Base-by-base conservation (phyloP, 2,797 vertebrate genomes). In the Silurus aristotelis region DNA sequence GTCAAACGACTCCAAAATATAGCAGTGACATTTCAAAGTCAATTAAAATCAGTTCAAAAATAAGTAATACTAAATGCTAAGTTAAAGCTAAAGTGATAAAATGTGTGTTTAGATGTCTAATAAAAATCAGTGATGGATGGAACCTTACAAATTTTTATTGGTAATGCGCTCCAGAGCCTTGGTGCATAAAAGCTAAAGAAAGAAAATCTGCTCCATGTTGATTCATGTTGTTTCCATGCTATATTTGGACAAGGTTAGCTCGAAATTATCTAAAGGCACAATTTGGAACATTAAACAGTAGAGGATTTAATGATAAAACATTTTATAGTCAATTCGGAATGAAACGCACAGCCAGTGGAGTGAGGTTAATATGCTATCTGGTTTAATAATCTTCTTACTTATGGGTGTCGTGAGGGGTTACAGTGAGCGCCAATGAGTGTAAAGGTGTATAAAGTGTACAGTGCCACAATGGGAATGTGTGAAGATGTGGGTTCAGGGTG, bases 291-390 rank as follows among this genome's bases (percentile, higher is more conserved):
- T 13, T 46, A 48, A 38, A 25, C 58, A 46, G 76, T 79, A n/a
- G 46, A n/a, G 14, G 60, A 64, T 80, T 80, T 4, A 46, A 22
- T 64, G 48, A 80, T 64, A 64, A 46, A 63, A 22, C 48, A 52
- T 9, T 79, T 79, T 80, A 64, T 25, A 64, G 14, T 64, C 3
- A 25, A 22, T 80, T 63, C 38, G 17, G 22, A 61, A 43, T 63
- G 76, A 46, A 79, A 61, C 6, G 2, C 10, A 20, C 31, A n/a
- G 31, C 58, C 76, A 61, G 76, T 46, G 76, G 56, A 43, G 31
- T 79, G 76, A 79, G 43, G 58, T n/a, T 61, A 79, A 63, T 63
- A 63, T 46, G 20, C 76, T 63, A 46, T 61, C 31, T 63, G 76
- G 31, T 46, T 20, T 79, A 79, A 63, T 61, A 61, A 61, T 7